These are phyloP conservation scores for Bombus sylvicola DNA, from an alignment of 1,140 invertebrate genomes.

Conservation along the genomic window DNA sequence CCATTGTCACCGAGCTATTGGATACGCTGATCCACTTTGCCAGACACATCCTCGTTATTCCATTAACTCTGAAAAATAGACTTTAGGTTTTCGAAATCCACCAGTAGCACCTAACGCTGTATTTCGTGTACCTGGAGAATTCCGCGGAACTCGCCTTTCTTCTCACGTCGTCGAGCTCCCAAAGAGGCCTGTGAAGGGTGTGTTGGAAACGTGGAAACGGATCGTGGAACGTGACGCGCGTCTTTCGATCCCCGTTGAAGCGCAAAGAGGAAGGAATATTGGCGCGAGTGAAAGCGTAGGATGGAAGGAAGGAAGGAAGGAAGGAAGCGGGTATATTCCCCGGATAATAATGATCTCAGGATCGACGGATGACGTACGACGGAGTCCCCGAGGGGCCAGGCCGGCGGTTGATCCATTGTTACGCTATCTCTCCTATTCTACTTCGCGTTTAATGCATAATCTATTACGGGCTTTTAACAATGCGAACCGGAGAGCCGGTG, in stretches of 20 bases:
- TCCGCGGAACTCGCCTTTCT: background rate
- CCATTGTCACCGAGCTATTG: too few species aligned
- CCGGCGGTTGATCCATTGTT: slow-evolving; percentile 78
- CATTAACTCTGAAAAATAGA: too few species aligned
- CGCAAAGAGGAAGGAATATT: background rate
- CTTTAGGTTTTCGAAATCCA: too few species aligned
- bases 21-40: background rate
- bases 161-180: background rate
- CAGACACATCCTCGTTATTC: too few species aligned
- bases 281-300: background rate
- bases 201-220: slow-evolving; percentile 35
- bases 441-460: slow-evolving; percentile 80
- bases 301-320: background rate
- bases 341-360: slow-evolving; percentile 68
- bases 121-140: background rate
- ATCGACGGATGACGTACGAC: slow-evolving; percentile 76
- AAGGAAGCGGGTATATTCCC: slow-evolving; percentile 30
- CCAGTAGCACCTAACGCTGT: too few species aligned
- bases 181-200: too few species aligned
- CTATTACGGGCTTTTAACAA: slow-evolving; percentile 82
- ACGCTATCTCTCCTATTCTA: slow-evolving; percentile 76
- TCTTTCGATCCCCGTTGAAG: slow-evolving; percentile 41
- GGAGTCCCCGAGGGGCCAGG: slow-evolving; percentile 71
- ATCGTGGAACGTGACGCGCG: slow-evolving; percentile 46
- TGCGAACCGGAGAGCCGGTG: slow-evolving; percentile 65